A percentile compares a stretch with the other conserved stretches of the same genome.
These are phyloP conservation scores for Saturnia pavonia DNA, from an alignment of 2,888 invertebrate genomes.

Conservation along the genomic window DNA sequence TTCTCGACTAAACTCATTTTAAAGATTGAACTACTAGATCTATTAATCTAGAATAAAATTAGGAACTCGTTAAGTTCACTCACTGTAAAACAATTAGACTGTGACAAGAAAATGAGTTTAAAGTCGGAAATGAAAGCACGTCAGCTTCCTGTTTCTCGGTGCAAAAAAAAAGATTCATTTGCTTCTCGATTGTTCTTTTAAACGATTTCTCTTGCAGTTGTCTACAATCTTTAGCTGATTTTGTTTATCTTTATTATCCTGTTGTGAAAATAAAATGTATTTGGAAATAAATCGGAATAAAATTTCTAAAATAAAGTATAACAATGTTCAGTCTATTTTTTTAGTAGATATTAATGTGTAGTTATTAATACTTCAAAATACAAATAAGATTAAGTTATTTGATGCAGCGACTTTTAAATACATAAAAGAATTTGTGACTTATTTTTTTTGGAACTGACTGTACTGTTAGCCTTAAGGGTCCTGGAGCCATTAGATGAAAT, in stretches of 20 bases:
- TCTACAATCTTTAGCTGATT: neutral
- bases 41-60: neutral
- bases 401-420: no score
- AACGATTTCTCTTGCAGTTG: constrained; percentile 11
- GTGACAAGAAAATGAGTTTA: constrained; percentile 25
- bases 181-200: constrained; percentile 46
- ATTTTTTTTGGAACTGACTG: no score
- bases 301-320: neutral
- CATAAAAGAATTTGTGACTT: no score
- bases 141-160: constrained; percentile 42
- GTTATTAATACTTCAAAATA: no score
- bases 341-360: no score
- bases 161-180: constrained; percentile 52
- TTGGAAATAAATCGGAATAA: neutral
- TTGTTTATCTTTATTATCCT: constrained; percentile 5
- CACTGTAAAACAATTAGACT: neutral
- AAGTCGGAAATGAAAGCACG: constrained; percentile 56
- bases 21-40: no score
- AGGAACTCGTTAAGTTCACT: neutral
- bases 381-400: no score
- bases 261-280: neutral
- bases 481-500: no score
- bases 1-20: no score
- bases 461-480: no score
- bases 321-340: no score